Base-by-base conservation (phyloP, 37 sponge, comb jelly and placozoan genomes). In the Lycopodina hypogea region DNA sequence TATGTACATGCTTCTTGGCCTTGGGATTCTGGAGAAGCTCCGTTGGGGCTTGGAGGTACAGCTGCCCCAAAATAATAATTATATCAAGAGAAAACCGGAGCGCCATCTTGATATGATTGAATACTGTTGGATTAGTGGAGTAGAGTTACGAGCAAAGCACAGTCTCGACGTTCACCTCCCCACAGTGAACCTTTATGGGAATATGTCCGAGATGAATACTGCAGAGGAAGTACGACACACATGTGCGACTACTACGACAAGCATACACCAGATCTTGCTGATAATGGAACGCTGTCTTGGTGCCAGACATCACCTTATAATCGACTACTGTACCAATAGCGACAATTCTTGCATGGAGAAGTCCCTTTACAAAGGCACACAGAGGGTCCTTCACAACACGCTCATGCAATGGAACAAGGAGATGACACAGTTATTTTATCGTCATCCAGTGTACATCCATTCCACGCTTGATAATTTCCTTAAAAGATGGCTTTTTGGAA, bases 281-380 rank as follows among this genome's bases (percentile, higher is more conserved):
- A 86, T 86, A 38, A 79, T 86, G 6, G 87, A 90, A 76, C 75
- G 91, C 14, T 78, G 84, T 51, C 60, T 90, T 52, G 91, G 91
- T 7, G 26, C 17, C 14, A 65, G 77, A 0, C 63, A 62, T 42
- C 65, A 33, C 14, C 42, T 77, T 0, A 77, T 77, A 0, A 7
- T 42, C 28, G 28, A 64, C 2, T 35, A 18, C 17, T 64, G 63
- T 24, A 35, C 63, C n/a, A 42, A 42, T 42, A 40, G 9, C 12
- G 53, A n/a, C 28, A 32, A 64, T 37, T 41, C 42, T 7, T 22
- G n/a, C 12, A n/a, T 77, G 32, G 64, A 62, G 17, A 41, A 41
- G 63, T 58, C 59, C 2, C 32, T 30, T 12, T 40, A 41, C 22
- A 36, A 62, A 50, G 58, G 39, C 32, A n/a, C 41, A 7, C 50